Percentiles rank a stretch among this genome's conserved stretches.
Evolutionary conservation across 2,113 vertebrate species (phyloP).

Genomic region (Chitala chitala): DNA sequence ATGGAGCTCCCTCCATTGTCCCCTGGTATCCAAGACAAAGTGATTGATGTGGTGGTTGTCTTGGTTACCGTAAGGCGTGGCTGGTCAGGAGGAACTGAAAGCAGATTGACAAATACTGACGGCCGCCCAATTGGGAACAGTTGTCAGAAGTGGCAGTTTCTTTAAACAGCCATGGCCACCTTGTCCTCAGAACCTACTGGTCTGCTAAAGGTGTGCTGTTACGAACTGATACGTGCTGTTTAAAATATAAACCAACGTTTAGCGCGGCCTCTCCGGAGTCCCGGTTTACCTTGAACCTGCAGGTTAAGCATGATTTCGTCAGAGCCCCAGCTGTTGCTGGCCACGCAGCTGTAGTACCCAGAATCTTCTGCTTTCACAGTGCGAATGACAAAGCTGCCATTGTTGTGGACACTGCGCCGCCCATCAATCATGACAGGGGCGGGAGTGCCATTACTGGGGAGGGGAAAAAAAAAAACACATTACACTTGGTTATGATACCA

Average conservation of each 20-base stretch:
- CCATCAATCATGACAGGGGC: slow-evolving; percentile 87
- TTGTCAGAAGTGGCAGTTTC: background rate
- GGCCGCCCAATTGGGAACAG: background rate
- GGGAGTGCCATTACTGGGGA: slow-evolving; percentile 92
- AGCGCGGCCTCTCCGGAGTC: background rate
- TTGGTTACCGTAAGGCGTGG: slow-evolving; percentile 96
- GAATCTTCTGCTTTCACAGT: slow-evolving; percentile 97
- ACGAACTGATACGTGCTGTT: background rate
- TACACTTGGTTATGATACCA: background rate
- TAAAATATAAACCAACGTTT: background rate
- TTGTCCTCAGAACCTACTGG: background rate
- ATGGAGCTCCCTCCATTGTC: slow-evolving; percentile 98
- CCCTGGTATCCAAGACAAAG: slow-evolving; percentile 94
- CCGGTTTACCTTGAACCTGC: slow-evolving; percentile 85
- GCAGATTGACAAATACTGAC: slow-evolving; percentile 1
- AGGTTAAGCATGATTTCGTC: slow-evolving; percentile 93
- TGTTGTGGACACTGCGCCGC: slow-evolving; percentile 83
- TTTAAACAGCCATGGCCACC: background rate
- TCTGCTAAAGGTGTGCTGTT: background rate
- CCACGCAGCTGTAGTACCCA: slow-evolving; percentile 91
- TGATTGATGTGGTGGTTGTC: slow-evolving; percentile 96
- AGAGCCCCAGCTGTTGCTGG: slow-evolving; percentile 95
- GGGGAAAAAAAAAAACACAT: slow-evolving; percentile 9
- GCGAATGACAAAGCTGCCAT: slow-evolving; percentile 93
- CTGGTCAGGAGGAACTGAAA: slow-evolving; percentile 90